phyloP scores from a whole-genome alignment of 2,888 invertebrate genomes.

The Eristalinus aeneus region DNA sequence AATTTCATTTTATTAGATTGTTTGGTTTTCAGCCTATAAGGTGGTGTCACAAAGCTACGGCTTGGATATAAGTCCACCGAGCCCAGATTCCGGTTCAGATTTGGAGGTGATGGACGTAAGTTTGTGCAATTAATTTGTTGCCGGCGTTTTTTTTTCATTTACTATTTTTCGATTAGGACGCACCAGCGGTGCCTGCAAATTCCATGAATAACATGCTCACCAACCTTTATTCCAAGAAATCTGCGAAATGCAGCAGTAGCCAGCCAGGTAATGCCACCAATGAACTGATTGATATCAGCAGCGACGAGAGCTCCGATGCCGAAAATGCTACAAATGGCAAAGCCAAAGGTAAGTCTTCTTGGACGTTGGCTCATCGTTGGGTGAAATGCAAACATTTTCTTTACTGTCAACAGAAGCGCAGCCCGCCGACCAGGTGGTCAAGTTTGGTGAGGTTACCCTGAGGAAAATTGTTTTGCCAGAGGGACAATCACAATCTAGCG shows the following conservation, averaged over 20 bases:
- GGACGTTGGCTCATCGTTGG: neutral
- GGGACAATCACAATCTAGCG: constrained; percentile 54
- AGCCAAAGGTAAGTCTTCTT: constrained; percentile 79
- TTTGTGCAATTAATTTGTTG: constrained; percentile 24
- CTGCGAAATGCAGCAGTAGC: constrained; percentile 13
- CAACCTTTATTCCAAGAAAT: constrained; percentile 81
- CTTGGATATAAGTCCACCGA: constrained; percentile 83
- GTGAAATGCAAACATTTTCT: neutral
- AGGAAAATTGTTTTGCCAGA: constrained; percentile 76
- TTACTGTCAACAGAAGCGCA: neutral
- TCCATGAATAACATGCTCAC: constrained; percentile 79
- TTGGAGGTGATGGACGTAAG: constrained; percentile 78
- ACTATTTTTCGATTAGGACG: constrained; percentile 73
- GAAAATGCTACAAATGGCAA: constrained; percentile 82
- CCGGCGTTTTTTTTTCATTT: neutral
- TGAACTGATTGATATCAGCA: constrained; percentile 90
- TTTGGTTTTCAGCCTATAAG: constrained; percentile 83
- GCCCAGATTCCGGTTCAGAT: constrained; percentile 83
- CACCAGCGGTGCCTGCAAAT: constrained; percentile 72
- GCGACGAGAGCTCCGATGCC: constrained; percentile 86
- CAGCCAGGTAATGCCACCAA: constrained; percentile 75
- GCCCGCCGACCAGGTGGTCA: constrained; percentile 15
- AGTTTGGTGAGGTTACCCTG: constrained; percentile 62
- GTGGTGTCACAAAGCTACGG: constrained; percentile 87
- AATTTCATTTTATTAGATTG: neutral